Evolutionary conservation across 2,113 vertebrate species (phyloP), one percentile per base, ranked within the genome.

Genomic region (Trogon surrucura): DNA sequence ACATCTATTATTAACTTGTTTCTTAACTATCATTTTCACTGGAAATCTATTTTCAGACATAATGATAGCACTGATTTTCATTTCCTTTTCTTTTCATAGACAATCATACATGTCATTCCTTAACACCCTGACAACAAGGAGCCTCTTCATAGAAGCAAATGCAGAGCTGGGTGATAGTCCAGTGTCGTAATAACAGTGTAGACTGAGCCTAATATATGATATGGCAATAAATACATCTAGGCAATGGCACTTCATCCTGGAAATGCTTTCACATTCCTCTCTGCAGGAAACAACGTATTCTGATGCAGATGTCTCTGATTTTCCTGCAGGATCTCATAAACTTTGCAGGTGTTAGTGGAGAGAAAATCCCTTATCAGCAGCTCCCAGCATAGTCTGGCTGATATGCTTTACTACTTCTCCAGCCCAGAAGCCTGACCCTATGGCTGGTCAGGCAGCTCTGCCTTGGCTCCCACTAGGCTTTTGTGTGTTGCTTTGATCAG

Each of bases 301-400:
- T 96, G 36, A 98, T 97, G 95, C n/a, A 97, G 94, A 97, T 96
- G 89, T 92, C 69, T 75, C 50, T 41, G 20, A 66, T 93, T 91
- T 93, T 91, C 74, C 85, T 90, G 3, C 22, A 94, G 88, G 80
- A 97, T 85, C 90, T 97, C 96, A 91, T 96, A 97, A 97, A 97
- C 44, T 54, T 80, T 81, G 71, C 93, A 97, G 92, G 96, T 97
- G 93, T 73, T 80, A 57, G 34, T 84, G 20, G 18, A 85, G 64
- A 94, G 82, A 86, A 91, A 87, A 82, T 61, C 71, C 44, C 70
- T 66, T 80, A 71, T 16, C 75, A 89, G 79, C 73, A 77, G 61
- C 65, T 77, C 84, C 57, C 79, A 94, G 47, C 29, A 48, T 1
- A 84, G 73, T 56, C 72, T 56, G 89, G 48, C 51, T 83, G 66